A percentile compares a stretch with the other conserved stretches of the same genome.
Evolutionary conservation across 2,113 vertebrate species (phyloP).

Genomic region (Protobothrops mucrosquamatus): DNA sequence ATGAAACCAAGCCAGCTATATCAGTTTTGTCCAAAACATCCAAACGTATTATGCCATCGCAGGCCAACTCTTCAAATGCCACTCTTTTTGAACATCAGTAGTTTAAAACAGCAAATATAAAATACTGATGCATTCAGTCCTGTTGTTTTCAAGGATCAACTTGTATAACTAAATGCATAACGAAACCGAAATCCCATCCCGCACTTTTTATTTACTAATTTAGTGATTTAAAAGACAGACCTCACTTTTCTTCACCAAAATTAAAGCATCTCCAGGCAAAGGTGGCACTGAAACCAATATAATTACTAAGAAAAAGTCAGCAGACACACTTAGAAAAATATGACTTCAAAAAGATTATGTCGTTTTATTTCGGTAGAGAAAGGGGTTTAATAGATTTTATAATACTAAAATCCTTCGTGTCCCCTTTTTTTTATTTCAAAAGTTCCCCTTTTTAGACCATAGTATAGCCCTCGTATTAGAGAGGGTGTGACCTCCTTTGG

Average conservation of each 20-base stretch:
- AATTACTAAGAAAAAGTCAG: neutral
- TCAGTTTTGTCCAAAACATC: neutral
- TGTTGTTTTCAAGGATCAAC: neutral
- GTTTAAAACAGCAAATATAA: neutral
- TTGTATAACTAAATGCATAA: neutral
- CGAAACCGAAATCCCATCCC: neutral
- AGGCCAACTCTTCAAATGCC: neutral
- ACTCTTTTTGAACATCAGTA: neutral
- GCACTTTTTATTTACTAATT: neutral
- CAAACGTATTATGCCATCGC: neutral
- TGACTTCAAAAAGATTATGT: too few relatives aligned
- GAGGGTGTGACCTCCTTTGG: too few relatives aligned
- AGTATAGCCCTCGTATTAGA: too few relatives aligned
- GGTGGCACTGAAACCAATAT: too few relatives aligned
- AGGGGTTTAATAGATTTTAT: too few relatives aligned
- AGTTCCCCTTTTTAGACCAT: too few relatives aligned
- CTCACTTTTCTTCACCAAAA: neutral
- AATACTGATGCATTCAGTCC: neutral
- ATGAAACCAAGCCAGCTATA: neutral
- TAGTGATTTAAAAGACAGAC: neutral
- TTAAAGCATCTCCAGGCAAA: neutral
- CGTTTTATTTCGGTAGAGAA: too few relatives aligned
- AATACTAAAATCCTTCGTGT: too few relatives aligned
- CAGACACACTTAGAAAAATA: neutral
- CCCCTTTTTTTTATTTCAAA: too few relatives aligned